Base-by-base conservation (phyloP, 2,888 invertebrate species). In the Candidula unifasciata region DNA sequence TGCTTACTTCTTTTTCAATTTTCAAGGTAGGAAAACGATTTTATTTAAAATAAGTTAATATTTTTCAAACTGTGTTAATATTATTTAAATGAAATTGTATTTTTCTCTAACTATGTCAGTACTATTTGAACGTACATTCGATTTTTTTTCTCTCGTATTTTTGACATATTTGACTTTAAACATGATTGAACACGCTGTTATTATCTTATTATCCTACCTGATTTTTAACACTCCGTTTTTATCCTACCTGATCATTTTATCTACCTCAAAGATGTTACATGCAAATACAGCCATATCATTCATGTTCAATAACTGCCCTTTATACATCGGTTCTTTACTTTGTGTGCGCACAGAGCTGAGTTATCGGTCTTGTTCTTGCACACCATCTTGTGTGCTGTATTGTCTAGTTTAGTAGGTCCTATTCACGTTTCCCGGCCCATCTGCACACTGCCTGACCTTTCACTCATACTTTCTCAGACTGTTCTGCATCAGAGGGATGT, bases 181-280 rank as follows among this genome's bases (percentile, higher is more conserved):
- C 30, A 33, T 77, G 77, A 77, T 24, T 33, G 60, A 21, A 77
- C 54, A 54, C 52, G 30, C 30, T 54, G 27, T 76, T n/a, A 76
- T 77, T n/a, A n/a, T n/a, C n/a, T n/a, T n/a, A n/a, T n/a, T 57
- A 69, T 71, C 60, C 33, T 71, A 69, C 57, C 71, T 71, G 71
- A 81, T 57, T n/a, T 24, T 33, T 35, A 21, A 77, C 54, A 54
- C 52, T 54, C 30, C 76, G 27, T 76, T n/a, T 57, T 77, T 57
- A 69, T 71, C 60, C 33, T 71, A 69, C 57, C 71, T 71, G 71
- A 81, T 57, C 37, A 37, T 73, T 60, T 37, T 37, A 52, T 44
- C 76, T 74, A 82, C 68, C 64, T 76, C 66, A 74, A 33, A 77
- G 27, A 57, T 76, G 66, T 35, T 71, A 30, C 33, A n/a, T 80